Evolutionary conservation across 2,113 vertebrate species (phyloP).

Genomic region (Oxyura jamaicensis): DNA sequence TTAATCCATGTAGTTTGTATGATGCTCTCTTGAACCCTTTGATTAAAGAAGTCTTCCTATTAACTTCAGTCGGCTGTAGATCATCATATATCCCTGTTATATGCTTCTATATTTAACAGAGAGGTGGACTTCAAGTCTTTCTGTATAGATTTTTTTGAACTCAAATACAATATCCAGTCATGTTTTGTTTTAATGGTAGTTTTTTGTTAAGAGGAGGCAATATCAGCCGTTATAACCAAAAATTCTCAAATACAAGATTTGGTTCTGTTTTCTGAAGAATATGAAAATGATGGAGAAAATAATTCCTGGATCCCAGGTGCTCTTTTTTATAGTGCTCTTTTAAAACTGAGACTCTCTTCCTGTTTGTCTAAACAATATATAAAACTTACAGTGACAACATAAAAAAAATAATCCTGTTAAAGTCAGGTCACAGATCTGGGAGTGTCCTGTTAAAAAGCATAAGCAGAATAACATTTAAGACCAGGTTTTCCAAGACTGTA

Average conservation of each 20-base stretch:
- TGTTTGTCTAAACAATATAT: background rate
- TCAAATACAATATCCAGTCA: background rate
- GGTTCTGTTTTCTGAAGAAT: background rate
- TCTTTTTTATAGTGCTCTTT: background rate
- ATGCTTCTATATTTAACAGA: background rate
- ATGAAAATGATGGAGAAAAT: background rate
- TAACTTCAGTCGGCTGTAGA: background rate
- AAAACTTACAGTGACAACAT: background rate
- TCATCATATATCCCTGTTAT: background rate
- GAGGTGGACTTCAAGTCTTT: background rate
- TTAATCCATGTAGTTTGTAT: slow-evolving; percentile 35
- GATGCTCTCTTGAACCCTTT: slow-evolving; percentile 40
- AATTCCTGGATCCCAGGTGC: background rate
- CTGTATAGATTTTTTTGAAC: background rate
- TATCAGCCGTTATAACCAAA: background rate
- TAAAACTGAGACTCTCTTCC: background rate
- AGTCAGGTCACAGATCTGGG: background rate
- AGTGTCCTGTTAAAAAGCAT: background rate
- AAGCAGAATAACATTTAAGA: background rate
- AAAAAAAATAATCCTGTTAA: background rate
- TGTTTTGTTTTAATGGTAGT: background rate
- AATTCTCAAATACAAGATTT: background rate
- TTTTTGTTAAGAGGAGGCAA: background rate
- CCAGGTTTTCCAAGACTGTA: background rate
- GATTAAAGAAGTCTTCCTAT: background rate